Evolutionary conservation across 2,113 vertebrate species (phyloP).

Genomic region (Ranitomeya imitator): DNA sequence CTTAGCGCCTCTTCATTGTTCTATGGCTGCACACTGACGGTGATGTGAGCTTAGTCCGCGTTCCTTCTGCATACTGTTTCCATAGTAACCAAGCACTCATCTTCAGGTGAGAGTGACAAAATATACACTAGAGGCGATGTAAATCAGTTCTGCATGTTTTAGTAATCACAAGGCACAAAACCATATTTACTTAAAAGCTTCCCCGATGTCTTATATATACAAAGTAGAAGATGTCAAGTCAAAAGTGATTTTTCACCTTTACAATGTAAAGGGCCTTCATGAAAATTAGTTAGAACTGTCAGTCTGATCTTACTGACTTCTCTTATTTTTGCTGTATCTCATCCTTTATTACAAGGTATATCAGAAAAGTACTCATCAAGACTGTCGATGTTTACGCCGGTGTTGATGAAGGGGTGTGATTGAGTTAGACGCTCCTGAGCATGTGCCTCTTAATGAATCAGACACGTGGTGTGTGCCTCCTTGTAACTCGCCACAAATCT

Average conservation of each 20-base stretch:
- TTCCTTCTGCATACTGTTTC: slow-evolving; percentile 37
- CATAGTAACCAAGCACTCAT: slow-evolving; percentile 47
- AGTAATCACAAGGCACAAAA: slow-evolving; percentile 46
- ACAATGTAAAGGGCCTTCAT: not conserved
- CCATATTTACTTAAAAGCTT: slow-evolving; percentile 46
- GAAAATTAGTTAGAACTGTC: not conserved
- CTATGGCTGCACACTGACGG: not conserved
- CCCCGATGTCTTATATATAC: slow-evolving; percentile 46
- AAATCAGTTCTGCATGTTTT: slow-evolving; percentile 50
- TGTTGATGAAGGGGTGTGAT: too few relatives aligned
- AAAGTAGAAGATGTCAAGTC: slow-evolving; percentile 29
- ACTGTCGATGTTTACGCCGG: too few relatives aligned
- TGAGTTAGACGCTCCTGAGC: too few relatives aligned
- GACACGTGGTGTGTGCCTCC: too few relatives aligned
- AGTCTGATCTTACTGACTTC: not conserved
- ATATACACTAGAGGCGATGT: slow-evolving; percentile 45
- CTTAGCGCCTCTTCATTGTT: not conserved
- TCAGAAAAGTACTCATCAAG: too few relatives aligned
- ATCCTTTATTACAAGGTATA: too few relatives aligned
- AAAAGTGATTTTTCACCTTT: not conserved
- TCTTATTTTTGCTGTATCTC: too few relatives aligned
- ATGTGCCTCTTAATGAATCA: too few relatives aligned
- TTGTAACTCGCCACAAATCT: too few relatives aligned
- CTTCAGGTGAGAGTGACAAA: slow-evolving; percentile 42
- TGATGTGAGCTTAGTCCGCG: not conserved